Conservation (phyloP, 2,797 vertebrate species). For the Aeoliscus strigatus region DNA sequence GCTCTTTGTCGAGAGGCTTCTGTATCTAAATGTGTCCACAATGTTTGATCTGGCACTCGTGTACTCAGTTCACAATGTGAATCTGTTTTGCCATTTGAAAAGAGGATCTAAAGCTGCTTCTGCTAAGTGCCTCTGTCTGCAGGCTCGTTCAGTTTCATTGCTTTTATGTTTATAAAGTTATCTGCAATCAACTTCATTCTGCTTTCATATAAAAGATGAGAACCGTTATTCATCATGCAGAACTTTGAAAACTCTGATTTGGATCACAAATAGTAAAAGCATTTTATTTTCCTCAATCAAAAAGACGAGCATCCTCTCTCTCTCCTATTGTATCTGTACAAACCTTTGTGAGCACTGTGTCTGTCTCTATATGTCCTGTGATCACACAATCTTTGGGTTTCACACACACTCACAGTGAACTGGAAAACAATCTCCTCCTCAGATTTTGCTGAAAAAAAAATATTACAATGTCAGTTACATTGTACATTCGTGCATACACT, state of each 20-base stretch:
- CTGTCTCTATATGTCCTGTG: conserved; percentile 22
- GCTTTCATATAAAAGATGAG: conserved; percentile 8
- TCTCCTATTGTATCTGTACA: conserved; percentile 20
- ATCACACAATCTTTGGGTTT: conserved; percentile 26
- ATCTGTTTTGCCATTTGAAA: conserved; percentile 31
- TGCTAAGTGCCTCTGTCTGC: conserved; percentile 25
- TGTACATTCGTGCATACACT: background rate
- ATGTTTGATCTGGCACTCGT: conserved; percentile 23
- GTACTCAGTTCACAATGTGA: conserved; percentile 11
- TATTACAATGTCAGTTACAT: too few species aligned
- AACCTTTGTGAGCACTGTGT: conserved; percentile 28
- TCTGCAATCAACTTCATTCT: background rate
- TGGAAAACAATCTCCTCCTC: conserved; percentile 31
- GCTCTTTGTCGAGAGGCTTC: conserved; percentile 13
- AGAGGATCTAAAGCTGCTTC: conserved; percentile 27
- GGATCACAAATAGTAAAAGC: conserved; percentile 4
- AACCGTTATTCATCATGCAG: background rate
- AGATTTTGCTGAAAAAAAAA: conserved; percentile 13
- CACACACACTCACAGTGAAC: conserved; percentile 23
- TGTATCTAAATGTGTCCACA: conserved; percentile 28
- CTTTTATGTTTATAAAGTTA: conserved; percentile 14
- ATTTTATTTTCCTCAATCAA: background rate
- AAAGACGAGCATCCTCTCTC: too few species aligned
- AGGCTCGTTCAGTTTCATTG: conserved; percentile 20
- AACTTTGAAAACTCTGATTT: conserved; percentile 1